Evolutionary conservation across 64 coral and sea anemone genomes (phyloP), one percentile per base, ranked within the genome.

Genomic region (Orbicella faveolata): DNA sequence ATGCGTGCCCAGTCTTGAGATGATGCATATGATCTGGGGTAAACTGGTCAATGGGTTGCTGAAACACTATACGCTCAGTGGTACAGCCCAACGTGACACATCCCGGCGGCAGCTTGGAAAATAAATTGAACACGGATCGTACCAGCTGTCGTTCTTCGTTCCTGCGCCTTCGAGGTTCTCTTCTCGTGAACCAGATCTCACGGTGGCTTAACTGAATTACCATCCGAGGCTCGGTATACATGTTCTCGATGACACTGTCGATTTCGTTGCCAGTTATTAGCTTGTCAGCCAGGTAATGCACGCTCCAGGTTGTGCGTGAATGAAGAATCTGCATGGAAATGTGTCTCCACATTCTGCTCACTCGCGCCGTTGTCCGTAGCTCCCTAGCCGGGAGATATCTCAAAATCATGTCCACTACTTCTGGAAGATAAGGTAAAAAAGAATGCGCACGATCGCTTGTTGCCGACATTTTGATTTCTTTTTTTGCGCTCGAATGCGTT

Each of bases 351-450:
- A 93, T 59, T 18, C 78, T 68, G 64, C 93, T 94, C 0, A 96
- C 95, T 63, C 83, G 77, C 11, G 91, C 87, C 23, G 95, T 96
- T 62, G 75, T 78, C 61, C 92, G 77, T n/a, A 96, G 95, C 2
- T 89, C 93, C 68, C 87, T 96, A 2, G 95, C 95, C 0, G 95
- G 92, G 20, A 96, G 92, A 34, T 89, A 67, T 9, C 89, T 69
- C 57, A 96, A 44, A 15, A 96, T 93, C 33, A 89, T 73, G 59
- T 96, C 95, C 13, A 96, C 80, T 55, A 96, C 91, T 82, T 96
- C 95, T 39, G 95, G 95, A 80, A 96, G 76, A 66, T 74, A 83
- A 26, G 78, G 92, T 4, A 96, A 63, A 75, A 90, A 93, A 9
- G 90, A 55, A 34, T 87, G 37, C 33, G 73, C 61, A 83, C 36